phyloP scores from a whole-genome alignment of 1,140 invertebrate genomes.

The Drosophila persimilis region DNA sequence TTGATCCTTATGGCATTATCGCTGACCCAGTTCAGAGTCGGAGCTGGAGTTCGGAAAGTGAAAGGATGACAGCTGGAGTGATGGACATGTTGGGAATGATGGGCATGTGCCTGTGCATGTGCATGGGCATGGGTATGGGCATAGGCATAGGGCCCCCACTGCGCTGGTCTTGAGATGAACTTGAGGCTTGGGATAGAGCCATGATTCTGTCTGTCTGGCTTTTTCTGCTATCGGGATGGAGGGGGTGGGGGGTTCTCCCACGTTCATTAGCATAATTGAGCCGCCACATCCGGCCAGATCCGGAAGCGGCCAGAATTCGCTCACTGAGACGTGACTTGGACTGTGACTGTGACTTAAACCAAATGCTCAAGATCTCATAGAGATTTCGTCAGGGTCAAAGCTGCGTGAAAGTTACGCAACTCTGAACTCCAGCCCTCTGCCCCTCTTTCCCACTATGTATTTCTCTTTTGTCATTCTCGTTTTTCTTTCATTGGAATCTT shows the following conservation, averaged over 20 bases:
- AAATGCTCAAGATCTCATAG: too few species aligned
- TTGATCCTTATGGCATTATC: constrained; percentile 47
- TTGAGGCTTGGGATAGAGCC: constrained; percentile 7
- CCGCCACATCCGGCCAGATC: constrained; percentile 8
- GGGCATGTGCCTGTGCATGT: neutral
- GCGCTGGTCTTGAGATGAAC: constrained; percentile 15
- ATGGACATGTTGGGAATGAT: neutral
- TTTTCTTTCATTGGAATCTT: constrained; percentile 31
- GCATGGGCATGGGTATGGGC: neutral
- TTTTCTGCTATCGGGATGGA: too few species aligned
- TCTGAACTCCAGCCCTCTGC: too few species aligned
- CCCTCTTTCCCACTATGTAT: too few species aligned
- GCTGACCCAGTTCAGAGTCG: constrained; percentile 46
- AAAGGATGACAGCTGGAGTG: constrained; percentile 48
- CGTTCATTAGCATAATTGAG: constrained; percentile 20
- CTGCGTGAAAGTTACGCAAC: too few species aligned
- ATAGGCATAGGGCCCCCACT: neutral
- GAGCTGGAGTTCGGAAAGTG: constrained; percentile 38
- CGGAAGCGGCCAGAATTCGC: constrained; percentile 26
- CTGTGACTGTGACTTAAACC: too few species aligned
- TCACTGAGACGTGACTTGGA: constrained; percentile 26
- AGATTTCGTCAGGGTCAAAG: too few species aligned
- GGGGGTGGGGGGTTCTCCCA: constrained; percentile 7
- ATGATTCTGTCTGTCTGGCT: too few species aligned
- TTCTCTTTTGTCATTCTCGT: constrained; percentile 18